Conservation (phyloP, 37 sponge, comb jelly and placozoan species). For the Halisarca cf. caerulea region DNA sequence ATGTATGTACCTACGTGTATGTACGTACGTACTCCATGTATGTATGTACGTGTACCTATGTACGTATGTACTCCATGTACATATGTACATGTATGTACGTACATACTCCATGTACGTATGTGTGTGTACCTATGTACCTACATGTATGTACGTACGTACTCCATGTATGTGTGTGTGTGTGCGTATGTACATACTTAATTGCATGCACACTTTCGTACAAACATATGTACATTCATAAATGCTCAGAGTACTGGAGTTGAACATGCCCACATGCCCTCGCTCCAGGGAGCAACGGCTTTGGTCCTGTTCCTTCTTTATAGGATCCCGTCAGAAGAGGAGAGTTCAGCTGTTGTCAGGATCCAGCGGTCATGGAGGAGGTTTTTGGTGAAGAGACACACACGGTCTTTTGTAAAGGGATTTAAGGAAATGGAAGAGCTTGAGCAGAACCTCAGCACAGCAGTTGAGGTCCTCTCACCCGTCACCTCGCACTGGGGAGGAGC, state of each 20-base stretch:
- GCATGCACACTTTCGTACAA: background rate
- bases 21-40: no score
- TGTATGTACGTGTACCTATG: background rate
- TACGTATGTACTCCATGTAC: constrained; percentile 2
- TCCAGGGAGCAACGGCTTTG: background rate
- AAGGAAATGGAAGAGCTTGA: background rate
- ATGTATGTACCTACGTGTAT: constrained; percentile 27
- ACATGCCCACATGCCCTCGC: background rate
- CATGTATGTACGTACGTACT: constrained; percentile 33
- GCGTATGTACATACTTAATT: background rate
- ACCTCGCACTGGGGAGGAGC: background rate
- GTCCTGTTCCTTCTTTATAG: background rate
- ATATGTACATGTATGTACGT: constrained; percentile 38
- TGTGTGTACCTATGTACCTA: constrained; percentile 16
- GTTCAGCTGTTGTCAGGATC: background rate
- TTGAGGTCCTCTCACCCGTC: background rate
- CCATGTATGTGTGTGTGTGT: constrained; percentile 28
- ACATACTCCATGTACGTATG: background rate
- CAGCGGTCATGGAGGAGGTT: background rate
- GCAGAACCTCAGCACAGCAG: background rate
- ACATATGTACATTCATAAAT: no score
- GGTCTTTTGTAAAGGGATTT: background rate
- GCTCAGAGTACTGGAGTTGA: no score
- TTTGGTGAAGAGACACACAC: background rate
- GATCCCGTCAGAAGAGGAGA: background rate